Base-by-base conservation (phyloP, 2,797 vertebrate species). In the Intellagama lesueurii region DNA sequence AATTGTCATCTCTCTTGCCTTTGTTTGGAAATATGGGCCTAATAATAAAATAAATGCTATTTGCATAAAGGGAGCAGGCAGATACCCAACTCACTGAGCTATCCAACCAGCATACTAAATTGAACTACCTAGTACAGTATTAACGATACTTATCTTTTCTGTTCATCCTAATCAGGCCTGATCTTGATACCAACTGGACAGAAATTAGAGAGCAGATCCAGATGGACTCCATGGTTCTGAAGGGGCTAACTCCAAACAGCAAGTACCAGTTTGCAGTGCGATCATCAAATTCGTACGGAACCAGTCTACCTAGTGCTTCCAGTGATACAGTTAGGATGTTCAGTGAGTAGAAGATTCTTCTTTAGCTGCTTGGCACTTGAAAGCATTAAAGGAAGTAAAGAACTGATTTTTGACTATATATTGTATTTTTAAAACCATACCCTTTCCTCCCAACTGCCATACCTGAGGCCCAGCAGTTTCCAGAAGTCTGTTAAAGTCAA, bases 221-320 rank as follows among this genome's bases (percentile, higher is more conserved):
- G 94, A 97, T 98, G 40, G 98, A 97, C 91, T 99, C 99, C 86
- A 98, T 99, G 98, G 98, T 99, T 86, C 95, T 99, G 91, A 99
- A 98, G 94, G 98, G 98, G 68, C 95, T 99, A 44, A 92, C 98
- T 64, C 98, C 98, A 1, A 97, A 99, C 82, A 98, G 98, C 0
- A 97, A 97, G 92, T 99, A 99, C 93, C 98, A 98, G 96, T 99
- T 99, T 96, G 97, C 98, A 0, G 94, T 99, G 87, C 96, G 97
- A 95, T 98, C 98, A 0, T 95, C 97, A 79, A 99, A 98, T 90
- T 78, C 94, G 47, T 97, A 98, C 0, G 99, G 98, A 82, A 93
- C 96, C 47, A 98, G 99, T 90, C 95, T 96, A 0, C 97, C 97
- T 87, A 99, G 99, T 77, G 40, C 90, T 79, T 97, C 98, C 9